Base-by-base conservation (phyloP, 2,888 invertebrate genomes). In the Linyphia triangularis region DNA sequence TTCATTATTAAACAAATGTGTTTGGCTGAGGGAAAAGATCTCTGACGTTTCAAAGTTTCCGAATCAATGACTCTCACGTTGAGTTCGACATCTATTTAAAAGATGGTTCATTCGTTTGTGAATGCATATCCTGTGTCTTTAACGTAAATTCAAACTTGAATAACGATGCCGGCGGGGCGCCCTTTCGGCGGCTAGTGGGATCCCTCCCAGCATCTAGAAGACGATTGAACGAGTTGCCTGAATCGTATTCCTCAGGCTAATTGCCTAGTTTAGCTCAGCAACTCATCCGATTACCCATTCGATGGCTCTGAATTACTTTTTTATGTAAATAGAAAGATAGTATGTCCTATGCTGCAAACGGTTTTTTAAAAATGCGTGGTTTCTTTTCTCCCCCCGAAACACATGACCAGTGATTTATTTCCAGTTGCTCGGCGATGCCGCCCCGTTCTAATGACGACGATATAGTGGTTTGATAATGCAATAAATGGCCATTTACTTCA, bases 281-380 rank as follows among this genome's bases (percentile, higher is more conserved):
- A 57, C 67, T 30, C 67, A n/a, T 26, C 75, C 67, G 75, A 84
- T 84, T 61, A 69, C 65, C 67, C 75, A 43, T 67, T 67, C 51
- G 75, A 84, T 84, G 75, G 65, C 13, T n/a, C 59, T 26, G 59
- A 75, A 84, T 19, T 67, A 65, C 75, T 84, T 75, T 84, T 84
- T 84, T 84, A 84, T 84, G 84, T 77, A 75, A 84, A 84, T 84
- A 33, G 63, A 83, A 83, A 73, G 59, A 84, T 40, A 67, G 33
- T 72, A n/a, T 51, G 22, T 69, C 10, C 19, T 19, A 26, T 65
- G 19, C 59, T 22, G 13, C 28, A 24, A 22, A 57, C 59, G 33
- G 19, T 75, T 65, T 65, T 65, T 43, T 28, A 61, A 43, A 72
- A 61, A 40, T 40, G 28, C 5, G n/a, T 61, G 10, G n/a, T 33